These are phyloP conservation scores for Tor tambroides DNA, from an alignment of 2,113 vertebrate species.

Conservation along the genomic window DNA sequence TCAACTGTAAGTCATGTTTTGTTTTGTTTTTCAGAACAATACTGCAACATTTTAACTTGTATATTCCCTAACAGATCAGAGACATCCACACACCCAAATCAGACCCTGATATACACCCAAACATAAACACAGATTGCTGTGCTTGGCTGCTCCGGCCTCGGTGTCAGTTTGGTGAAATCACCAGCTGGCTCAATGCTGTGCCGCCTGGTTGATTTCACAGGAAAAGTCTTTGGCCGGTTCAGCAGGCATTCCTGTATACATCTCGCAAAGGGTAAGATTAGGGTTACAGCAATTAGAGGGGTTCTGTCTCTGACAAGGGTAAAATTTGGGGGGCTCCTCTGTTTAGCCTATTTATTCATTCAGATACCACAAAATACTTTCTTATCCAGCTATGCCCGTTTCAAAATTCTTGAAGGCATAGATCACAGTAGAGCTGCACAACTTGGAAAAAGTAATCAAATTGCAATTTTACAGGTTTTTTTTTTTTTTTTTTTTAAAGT, in stretches of 20 bases:
- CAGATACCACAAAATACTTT: neutral
- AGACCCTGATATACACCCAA: constrained; percentile 34
- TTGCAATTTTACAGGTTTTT: too few relatives aligned
- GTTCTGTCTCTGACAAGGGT: neutral
- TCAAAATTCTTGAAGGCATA: neutral
- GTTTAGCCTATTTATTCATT: neutral
- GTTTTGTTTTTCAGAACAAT: neutral
- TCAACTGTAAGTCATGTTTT: neutral
- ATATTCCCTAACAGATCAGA: neutral
- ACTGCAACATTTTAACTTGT: constrained; percentile 6
- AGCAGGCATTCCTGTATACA: constrained; percentile 3
- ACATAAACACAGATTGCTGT: constrained; percentile 48
- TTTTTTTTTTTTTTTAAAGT: too few relatives aligned
- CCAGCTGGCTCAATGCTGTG: constrained; percentile 47
- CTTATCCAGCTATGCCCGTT: neutral
- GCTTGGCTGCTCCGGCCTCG: constrained; percentile 54
- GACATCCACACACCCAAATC: neutral
- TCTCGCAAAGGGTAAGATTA: neutral
- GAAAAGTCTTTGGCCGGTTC: neutral
- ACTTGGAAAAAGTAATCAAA: neutral
- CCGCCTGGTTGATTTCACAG: constrained; percentile 53
- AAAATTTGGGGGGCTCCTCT: neutral
- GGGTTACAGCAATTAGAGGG: neutral
- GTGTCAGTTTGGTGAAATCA: constrained; percentile 60
- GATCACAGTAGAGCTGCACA: neutral